Conservation (phyloP, 1,140 invertebrate genomes). For the Brachionus manjavacas region DNA sequence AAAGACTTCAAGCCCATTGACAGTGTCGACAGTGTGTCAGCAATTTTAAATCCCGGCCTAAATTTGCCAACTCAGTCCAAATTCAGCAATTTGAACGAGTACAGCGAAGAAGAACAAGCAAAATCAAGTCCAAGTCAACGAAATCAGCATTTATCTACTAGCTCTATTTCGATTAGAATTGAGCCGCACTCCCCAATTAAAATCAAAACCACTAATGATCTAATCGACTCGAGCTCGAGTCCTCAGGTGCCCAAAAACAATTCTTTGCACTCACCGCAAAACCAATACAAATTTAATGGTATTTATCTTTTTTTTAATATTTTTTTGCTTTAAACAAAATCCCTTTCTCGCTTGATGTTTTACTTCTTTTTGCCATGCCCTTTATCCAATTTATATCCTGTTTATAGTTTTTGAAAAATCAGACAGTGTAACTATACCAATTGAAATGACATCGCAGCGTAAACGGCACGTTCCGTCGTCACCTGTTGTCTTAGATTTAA, state of each 20-base stretch:
- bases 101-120: neutral
- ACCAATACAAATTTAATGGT: slow-evolving; percentile 5
- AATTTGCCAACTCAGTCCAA: neutral
- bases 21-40: slow-evolving; percentile 19
- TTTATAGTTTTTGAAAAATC: slow-evolving; percentile 6
- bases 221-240: neutral
- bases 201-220: slow-evolving; percentile 11
- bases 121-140: neutral
- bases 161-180: slow-evolving; percentile 18
- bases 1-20: slow-evolving; percentile 38
- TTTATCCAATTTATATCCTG: neutral
- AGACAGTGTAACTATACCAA: slow-evolving; percentile 21
- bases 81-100: slow-evolving; percentile 8
- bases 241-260: neutral
- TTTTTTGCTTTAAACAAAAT: neutral
- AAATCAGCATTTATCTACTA: slow-evolving; percentile 3
- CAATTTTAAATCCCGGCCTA: neutral
- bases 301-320: neutral
- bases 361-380: neutral
- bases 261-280: neutral
- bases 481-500: slow-evolving; percentile 4
- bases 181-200: neutral
- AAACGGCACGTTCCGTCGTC: neutral
- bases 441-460: neutral
- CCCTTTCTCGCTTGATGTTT: slow-evolving; percentile 36